These are phyloP conservation scores for Apoderus coryli DNA, from an alignment of 2,888 invertebrate genomes.

Conservation along the genomic window DNA sequence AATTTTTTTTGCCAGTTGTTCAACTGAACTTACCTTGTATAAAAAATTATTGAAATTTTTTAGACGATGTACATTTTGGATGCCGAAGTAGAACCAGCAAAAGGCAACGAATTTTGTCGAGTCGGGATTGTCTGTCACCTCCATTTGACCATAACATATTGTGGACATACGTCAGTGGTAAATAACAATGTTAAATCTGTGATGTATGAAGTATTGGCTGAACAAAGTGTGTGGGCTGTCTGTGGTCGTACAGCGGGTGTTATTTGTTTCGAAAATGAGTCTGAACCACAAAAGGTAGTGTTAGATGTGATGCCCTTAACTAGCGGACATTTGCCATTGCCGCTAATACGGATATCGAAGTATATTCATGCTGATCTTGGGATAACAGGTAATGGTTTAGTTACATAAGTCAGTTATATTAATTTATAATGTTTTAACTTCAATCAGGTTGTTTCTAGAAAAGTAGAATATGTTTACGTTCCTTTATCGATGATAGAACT, in stretches of 20 bases:
- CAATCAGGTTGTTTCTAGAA: too few species aligned
- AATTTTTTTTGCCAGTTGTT: too few species aligned
- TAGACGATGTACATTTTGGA: constrained; percentile 73
- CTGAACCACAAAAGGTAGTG: constrained; percentile 54
- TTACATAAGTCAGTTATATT: too few species aligned
- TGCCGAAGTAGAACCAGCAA: constrained; percentile 62
- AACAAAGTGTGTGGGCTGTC: constrained; percentile 88
- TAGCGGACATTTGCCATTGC: constrained; percentile 79
- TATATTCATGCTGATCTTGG: constrained; percentile 61
- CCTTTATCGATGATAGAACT: too few species aligned
- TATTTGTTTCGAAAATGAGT: constrained; percentile 30
- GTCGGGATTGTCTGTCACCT: constrained; percentile 79
- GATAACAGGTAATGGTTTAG: constrained; percentile 18
- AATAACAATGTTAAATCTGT: constrained; percentile 39
- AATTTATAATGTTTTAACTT: too few species aligned
- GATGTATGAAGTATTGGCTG: constrained; percentile 89
- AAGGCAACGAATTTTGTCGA: constrained; percentile 72
- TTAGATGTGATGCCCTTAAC: constrained; percentile 89
- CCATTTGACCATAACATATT: constrained; percentile 50
- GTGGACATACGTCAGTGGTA: constrained; percentile 16
- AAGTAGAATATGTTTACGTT: too few species aligned
- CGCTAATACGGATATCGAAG: constrained; percentile 74
- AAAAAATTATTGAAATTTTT: too few species aligned
- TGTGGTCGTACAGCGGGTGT: constrained; percentile 79
- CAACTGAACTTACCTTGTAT: too few species aligned